These are phyloP conservation scores for Amia ocellicauda DNA, from an alignment of 2,113 vertebrate genomes.

Conservation along the genomic window DNA sequence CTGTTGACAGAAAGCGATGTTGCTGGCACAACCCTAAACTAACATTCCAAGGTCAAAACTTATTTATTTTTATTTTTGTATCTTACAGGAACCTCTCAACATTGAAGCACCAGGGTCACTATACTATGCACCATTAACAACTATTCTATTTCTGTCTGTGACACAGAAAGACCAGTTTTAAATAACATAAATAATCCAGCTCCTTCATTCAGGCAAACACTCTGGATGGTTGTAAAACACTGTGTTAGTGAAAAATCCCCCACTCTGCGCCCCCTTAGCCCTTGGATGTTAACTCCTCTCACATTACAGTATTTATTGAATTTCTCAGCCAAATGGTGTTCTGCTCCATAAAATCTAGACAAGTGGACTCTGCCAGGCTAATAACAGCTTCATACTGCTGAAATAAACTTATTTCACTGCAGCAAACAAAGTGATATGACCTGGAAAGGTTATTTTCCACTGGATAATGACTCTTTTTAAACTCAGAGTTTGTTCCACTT, in stretches of 20 bases:
- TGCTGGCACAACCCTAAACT: neutral
- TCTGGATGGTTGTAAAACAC: constrained; percentile 46
- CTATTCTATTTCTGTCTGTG: neutral
- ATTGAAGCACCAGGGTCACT: neutral
- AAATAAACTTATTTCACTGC: constrained; percentile 96
- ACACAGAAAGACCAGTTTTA: neutral
- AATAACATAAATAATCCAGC: constrained; percentile 13
- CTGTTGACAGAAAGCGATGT: neutral
- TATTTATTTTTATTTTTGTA: neutral
- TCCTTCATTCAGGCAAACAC: constrained; percentile 6
- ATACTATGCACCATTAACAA: neutral
- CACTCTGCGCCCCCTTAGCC: constrained; percentile 65
- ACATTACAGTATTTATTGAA: constrained; percentile 89
- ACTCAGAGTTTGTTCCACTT: constrained; percentile 54
- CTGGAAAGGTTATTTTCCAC: constrained; percentile 95
- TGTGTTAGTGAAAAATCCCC: constrained; percentile 60
- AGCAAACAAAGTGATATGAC: constrained; percentile 91
- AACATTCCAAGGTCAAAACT: constrained; percentile 1
- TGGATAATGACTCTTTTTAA: constrained; percentile 78
- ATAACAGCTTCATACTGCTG: constrained; percentile 87
- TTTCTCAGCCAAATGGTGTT: constrained; percentile 84
- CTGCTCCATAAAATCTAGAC: constrained; percentile 91
- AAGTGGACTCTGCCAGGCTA: constrained; percentile 87
- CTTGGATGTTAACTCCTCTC: constrained; percentile 79
- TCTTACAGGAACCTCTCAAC: neutral